These are phyloP conservation scores for Heliothis virescens DNA, from an alignment of 1,140 invertebrate species.

Conservation along the genomic window DNA sequence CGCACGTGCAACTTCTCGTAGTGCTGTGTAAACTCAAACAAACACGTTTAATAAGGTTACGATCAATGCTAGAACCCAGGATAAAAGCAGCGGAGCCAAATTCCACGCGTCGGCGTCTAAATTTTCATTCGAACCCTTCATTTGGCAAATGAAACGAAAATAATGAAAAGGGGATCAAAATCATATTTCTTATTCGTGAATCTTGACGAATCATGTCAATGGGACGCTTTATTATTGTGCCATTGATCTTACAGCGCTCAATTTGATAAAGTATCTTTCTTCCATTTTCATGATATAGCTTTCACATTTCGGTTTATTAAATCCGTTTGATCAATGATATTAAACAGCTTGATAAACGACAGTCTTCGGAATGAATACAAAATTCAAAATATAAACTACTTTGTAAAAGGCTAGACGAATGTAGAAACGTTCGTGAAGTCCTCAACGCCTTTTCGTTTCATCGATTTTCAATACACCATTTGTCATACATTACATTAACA, in stretches of 20 bases:
- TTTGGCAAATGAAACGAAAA: neutral
- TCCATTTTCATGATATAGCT: conserved; percentile 14
- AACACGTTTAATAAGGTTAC: conserved; percentile 21
- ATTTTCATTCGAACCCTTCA: neutral
- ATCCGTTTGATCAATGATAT: conserved; percentile 28
- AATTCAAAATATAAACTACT: neutral
- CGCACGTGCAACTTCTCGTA: neutral
- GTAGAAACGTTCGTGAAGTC: conserved; percentile 2
- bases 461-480: conserved; percentile 34
- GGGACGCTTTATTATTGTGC: conserved; percentile 10
- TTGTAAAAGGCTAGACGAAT: neutral
- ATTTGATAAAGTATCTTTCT: neutral
- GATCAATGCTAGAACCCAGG: neutral
- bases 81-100: conserved; percentile 8
- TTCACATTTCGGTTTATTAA: conserved; percentile 11
- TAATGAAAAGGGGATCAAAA: conserved; percentile 2
- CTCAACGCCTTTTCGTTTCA: conserved; percentile 16
- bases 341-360: neutral
- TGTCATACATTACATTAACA: conserved; percentile 43
- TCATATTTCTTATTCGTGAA: neutral
- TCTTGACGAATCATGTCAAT: conserved; percentile 17
- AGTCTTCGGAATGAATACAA: neutral
- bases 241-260: conserved; percentile 13
- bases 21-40: conserved; percentile 26
- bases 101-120: neutral